Evolutionary conservation across 2,888 invertebrate genomes (phyloP), one percentile per base, ranked within the genome.

Genomic region (Hofmannophila pseudospretella): DNA sequence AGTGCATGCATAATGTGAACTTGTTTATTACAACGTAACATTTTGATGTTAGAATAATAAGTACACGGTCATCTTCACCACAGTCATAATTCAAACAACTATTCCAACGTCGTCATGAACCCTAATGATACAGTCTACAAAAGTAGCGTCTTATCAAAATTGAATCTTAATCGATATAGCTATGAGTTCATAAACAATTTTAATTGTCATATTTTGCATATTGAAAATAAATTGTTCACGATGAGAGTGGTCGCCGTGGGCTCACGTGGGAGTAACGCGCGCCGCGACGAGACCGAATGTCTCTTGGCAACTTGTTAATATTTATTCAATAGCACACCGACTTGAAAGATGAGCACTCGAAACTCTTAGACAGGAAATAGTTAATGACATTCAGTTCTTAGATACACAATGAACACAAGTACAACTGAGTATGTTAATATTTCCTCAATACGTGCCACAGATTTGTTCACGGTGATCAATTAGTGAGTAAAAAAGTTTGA

Each of bases 281-380:
- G 23, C 54, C 55, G 63, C 51, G 53, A 63, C 59, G 60, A 67
- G 62, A 67, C 70, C 64, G 74, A 79, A 82, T 82, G 80, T 82
- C 80, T 80, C 80, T 81, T 71, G 78, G 74, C 71, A 67, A 77
- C 74, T 78, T 75, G 70, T 79, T 70, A 79, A 78, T 84, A 74
- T 84, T 84, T 82, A 79, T 81, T 80, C 78, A 82, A 82, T 75
- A 65, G 69, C 65, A 62, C 61, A 72, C 62, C 54, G 62, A 62
- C 70, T 75, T 67, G 65, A 73, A 58, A 69, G 70, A 73, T 67
- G 69, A 61, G 68, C 73, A 78, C 80, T 82, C 67, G 70, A 80
- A 67, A 62, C 74, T 65, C 75, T 77, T 67, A 61, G 68, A 69
- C 75, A 72, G 76, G 76, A 80, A 78, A 80, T 72, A 58, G 67